Conservation (phyloP, 2,888 invertebrate species). For the Archips xylosteana region DNA sequence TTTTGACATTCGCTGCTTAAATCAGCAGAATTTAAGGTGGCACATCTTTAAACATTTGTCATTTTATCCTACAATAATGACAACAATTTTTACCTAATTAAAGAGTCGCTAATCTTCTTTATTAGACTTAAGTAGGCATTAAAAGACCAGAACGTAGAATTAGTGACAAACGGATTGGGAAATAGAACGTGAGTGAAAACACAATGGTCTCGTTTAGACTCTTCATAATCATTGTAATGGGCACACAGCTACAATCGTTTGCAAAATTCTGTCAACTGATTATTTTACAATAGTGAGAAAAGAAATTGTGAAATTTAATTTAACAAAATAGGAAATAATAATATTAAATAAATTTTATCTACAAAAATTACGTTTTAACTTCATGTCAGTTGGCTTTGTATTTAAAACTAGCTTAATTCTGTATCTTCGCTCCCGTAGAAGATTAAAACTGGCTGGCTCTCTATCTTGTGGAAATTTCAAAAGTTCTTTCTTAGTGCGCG, state of each 20-base stretch:
- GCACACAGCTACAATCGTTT: slow-evolving; percentile 6
- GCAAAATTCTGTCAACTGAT: slow-evolving; percentile 46
- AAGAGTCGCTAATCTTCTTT: not conserved
- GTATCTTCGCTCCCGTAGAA: too few relatives aligned
- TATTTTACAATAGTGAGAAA: slow-evolving; percentile 42
- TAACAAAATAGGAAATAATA: not conserved
- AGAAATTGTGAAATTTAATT: slow-evolving; percentile 1
- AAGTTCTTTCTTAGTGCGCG: too few relatives aligned
- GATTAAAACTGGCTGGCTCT: too few relatives aligned
- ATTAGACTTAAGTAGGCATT: slow-evolving; percentile 3
- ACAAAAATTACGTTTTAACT: too few relatives aligned
- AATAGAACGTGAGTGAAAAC: slow-evolving; percentile 71
- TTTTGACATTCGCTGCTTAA: too few relatives aligned
- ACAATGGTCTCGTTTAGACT: slow-evolving; percentile 65
- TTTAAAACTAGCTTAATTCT: too few relatives aligned
- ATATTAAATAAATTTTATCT: too few relatives aligned
- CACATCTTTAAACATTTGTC: too few relatives aligned
- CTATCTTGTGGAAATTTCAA: too few relatives aligned
- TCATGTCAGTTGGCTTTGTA: too few relatives aligned
- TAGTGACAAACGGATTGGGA: slow-evolving; percentile 57
- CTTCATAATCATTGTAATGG: slow-evolving; percentile 52
- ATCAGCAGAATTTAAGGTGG: too few relatives aligned
- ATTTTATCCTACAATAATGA: too few relatives aligned
- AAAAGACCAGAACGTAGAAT: slow-evolving; percentile 47
- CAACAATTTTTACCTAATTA: not conserved